Base-by-base conservation (phyloP, 2,888 invertebrate species). In the Gari tellinella region DNA sequence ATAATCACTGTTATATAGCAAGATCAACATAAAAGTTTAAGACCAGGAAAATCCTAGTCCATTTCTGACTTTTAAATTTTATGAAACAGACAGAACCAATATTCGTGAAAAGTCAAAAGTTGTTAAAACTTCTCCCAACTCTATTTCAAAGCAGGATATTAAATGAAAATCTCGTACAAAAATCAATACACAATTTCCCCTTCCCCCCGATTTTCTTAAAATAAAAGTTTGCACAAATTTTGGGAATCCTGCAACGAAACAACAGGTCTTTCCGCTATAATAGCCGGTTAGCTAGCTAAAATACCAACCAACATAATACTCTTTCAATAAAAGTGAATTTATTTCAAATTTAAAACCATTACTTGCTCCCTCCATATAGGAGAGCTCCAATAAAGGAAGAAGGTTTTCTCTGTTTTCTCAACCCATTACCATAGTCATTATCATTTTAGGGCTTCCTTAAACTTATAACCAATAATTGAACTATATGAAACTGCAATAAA, bases 401-500 rank as follows among this genome's bases (percentile, higher is more conserved):
- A 49, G 31, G 55, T 63, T 76, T 67, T 41, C 60, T 68, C 63
- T 51, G 48, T 55, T 66, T 53, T 41, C 46, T 60, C 45, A 55
- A 64, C 40, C 70, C 64, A 72, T 64, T 72, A 56, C 64, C 70
- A 61, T 67, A 67, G 72, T 68, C 65, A 56, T 62, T 72, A 64
- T 52, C 68, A 56, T 63, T 76, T 46, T 26, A 61, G 64, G 72
- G 57, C 40, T 63, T 46, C 63, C 57, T 19, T 37, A 53, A 70
- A 66, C 66, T 61, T 75, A 72, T 65, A 76, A 68, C 76, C 72
- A 68, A 57, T 76, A 76, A 76, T 76, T 72, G 67, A 23, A 61
- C 57, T 64, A 72, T 64, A 76, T 72, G 72, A 76, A 76, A 76
- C 72, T 60, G 68, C 65, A 68, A 65, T 76, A 72, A 76, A 76